Base-by-base conservation (phyloP, 2,888 invertebrate species). In the Blastobasis adustella region DNA sequence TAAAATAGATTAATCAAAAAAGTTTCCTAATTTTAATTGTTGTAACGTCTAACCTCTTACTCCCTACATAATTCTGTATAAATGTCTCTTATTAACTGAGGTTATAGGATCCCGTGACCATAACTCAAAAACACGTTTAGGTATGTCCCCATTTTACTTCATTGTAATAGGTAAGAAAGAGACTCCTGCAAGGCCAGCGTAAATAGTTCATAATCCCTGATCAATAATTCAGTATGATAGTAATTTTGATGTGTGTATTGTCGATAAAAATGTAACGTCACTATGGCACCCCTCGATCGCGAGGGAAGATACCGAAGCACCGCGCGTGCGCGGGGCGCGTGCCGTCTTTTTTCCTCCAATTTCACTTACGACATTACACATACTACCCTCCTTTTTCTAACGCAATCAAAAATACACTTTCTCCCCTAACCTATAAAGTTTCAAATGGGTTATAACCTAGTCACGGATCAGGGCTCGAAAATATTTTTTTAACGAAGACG, bases 341-440 rank as follows among this genome's bases (percentile, higher is more conserved):
- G 87, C 87, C 86, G 82, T 80, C 80, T 85, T 87, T 87, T 87
- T 86, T 77, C 77, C 23, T 81, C 76, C 73, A 70, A 75, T 78
- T 79, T 77, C 74, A 82, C 79, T 76, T 79, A 73, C 76, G 58
- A 68, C 72, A 69, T 69, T 70, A 65, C 66, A 67, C 69, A 75
- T 73, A 71, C 61, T 67, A 68, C 65, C 61, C 57, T 56, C 52
- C 43, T 49, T 52, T 42, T 6, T 23, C 37, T 37, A 10, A 10
- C 42, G 5, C 40, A 55, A 53, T 41, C n/a, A 5, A 70, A 57
- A 61, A 53, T 37, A n/a, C 59, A 65, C 65, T 52, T 40, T 69
- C 67, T n/a, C 0, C 0, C 0, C 0, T 0, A 3, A 0, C 0
- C 0, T 2, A 4, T 63, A 71, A 52, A 54, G 53, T 56, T 5